Percentiles rank a stretch among this genome's conserved stretches.
These are phyloP conservation scores for Phoenoteleia sp. DNA, from an alignment of 2,888 invertebrate genomes.

Conservation along the genomic window DNA sequence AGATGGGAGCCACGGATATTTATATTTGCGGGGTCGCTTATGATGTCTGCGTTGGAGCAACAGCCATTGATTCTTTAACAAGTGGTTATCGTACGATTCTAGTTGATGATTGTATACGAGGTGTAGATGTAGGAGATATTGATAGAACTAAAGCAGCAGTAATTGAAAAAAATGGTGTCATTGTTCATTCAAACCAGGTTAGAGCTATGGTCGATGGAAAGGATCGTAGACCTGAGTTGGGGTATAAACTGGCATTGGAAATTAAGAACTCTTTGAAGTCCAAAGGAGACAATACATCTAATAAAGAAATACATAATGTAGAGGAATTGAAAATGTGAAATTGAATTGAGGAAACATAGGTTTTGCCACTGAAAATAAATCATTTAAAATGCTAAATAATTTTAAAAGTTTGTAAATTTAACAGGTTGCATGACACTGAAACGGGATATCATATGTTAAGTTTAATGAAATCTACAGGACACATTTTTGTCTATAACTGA, in stretches of 20 bases:
- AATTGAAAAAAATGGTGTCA: slow-evolving; percentile 92
- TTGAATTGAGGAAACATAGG: too few species aligned
- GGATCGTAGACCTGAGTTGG: slow-evolving; percentile 95
- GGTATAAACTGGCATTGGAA: slow-evolving; percentile 95
- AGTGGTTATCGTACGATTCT: slow-evolving; percentile 96
- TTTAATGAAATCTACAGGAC: too few species aligned
- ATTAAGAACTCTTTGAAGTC: slow-evolving; percentile 87
- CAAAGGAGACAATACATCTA: not conserved
- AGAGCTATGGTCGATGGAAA: slow-evolving; percentile 95
- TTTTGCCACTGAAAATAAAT: too few species aligned
- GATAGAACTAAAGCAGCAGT: slow-evolving; percentile 93
- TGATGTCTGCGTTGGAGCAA: slow-evolving; percentile 98
- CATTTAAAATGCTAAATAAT: too few species aligned
- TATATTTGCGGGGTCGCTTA: slow-evolving; percentile 98
- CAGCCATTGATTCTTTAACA: slow-evolving; percentile 95
- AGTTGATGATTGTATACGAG: slow-evolving; percentile 96
- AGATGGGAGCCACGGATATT: slow-evolving; percentile 95
- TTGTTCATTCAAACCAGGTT: slow-evolving; percentile 93
- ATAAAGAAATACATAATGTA: too few species aligned
- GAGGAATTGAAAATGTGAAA: too few species aligned
- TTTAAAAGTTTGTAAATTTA: too few species aligned
- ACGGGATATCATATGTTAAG: too few species aligned
- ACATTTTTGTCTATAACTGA: too few species aligned
- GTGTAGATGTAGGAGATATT: slow-evolving; percentile 95
- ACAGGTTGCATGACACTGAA: too few species aligned